phyloP scores from a whole-genome alignment of 1,140 invertebrate genomes.

The Hycleus cichorii region DNA sequence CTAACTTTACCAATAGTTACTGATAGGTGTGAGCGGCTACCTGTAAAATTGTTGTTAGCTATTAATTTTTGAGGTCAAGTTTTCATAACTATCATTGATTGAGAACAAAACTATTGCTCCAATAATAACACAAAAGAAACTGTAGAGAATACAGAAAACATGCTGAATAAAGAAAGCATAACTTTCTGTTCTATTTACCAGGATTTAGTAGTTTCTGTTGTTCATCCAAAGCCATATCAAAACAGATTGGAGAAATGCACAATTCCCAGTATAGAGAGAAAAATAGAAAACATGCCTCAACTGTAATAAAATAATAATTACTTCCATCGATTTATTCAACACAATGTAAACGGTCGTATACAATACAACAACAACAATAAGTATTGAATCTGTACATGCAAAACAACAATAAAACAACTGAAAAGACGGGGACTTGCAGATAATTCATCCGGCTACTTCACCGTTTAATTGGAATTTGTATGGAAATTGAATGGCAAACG shows the following conservation, averaged over 20 bases:
- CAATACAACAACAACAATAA: not conserved
- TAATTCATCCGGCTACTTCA: not conserved
- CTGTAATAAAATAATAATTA: not conserved
- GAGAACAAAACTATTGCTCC: too few relatives aligned
- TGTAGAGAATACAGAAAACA: too few relatives aligned
- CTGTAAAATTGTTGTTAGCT: not conserved
- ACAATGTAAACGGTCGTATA: not conserved
- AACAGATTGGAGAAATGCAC: slow-evolving; percentile 29
- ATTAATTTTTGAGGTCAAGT: too few relatives aligned
- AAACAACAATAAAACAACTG: not conserved
- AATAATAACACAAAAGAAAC: too few relatives aligned
- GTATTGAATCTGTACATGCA: not conserved
- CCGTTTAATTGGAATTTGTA: not conserved
- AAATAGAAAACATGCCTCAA: slow-evolving; percentile 12
- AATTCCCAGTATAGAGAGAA: slow-evolving; percentile 15
- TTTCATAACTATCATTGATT: too few relatives aligned
- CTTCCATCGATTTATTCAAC: not conserved
- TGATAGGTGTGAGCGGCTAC: slow-evolving; percentile 34
- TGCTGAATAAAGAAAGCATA: too few relatives aligned
- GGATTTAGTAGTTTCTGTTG: slow-evolving; percentile 36
- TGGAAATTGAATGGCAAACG: too few relatives aligned
- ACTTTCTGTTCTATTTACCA: slow-evolving; percentile 14
- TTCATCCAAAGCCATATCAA: slow-evolving; percentile 38
- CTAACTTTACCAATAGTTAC: slow-evolving; percentile 37
- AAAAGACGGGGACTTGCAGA: not conserved